Evolutionary conservation across 1,140 invertebrate genomes (phyloP).

Genomic region (Zaprionus davidi): DNA sequence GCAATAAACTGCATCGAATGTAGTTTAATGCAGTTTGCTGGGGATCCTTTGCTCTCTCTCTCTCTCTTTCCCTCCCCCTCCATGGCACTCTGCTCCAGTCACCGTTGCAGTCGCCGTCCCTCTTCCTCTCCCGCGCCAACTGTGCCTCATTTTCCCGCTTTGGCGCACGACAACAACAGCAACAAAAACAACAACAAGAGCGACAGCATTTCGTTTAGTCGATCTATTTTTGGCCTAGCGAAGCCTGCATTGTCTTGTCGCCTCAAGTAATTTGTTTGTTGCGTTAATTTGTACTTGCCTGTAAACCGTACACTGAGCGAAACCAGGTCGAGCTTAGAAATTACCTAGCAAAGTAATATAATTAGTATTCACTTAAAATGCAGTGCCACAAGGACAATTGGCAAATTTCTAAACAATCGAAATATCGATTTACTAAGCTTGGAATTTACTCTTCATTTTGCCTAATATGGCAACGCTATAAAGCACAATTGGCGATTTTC

Average conservation of each 20-base stretch:
- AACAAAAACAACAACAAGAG: slow-evolving; percentile 41
- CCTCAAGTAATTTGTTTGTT: slow-evolving; percentile 79
- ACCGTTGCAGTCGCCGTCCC: background rate
- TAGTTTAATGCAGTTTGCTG: slow-evolving; percentile 83
- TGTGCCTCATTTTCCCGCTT: slow-evolving; percentile 52
- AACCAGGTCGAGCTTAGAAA: slow-evolving; percentile 12
- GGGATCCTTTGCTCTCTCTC: slow-evolving; percentile 62
- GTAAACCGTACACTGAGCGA: slow-evolving; percentile 55
- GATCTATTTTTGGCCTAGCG: slow-evolving; percentile 75
- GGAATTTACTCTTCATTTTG: no score
- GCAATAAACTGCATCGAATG: slow-evolving; percentile 78
- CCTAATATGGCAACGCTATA: background rate
- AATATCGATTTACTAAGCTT: no score
- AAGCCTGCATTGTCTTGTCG: slow-evolving; percentile 65
- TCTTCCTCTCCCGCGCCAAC: slow-evolving; percentile 28
- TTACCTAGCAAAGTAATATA: background rate
- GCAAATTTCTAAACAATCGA: no score
- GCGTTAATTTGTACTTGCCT: slow-evolving; percentile 56
- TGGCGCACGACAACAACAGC: slow-evolving; percentile 77
- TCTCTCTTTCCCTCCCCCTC: background rate
- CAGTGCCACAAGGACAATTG: no score
- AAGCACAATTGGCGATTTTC: background rate
- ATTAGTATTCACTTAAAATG: background rate
- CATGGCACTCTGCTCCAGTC: background rate
- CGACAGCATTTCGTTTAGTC: slow-evolving; percentile 48